These are phyloP conservation scores for Pachycephus smyrnensis DNA, from an alignment of 2,888 invertebrate genomes.

Conservation along the genomic window DNA sequence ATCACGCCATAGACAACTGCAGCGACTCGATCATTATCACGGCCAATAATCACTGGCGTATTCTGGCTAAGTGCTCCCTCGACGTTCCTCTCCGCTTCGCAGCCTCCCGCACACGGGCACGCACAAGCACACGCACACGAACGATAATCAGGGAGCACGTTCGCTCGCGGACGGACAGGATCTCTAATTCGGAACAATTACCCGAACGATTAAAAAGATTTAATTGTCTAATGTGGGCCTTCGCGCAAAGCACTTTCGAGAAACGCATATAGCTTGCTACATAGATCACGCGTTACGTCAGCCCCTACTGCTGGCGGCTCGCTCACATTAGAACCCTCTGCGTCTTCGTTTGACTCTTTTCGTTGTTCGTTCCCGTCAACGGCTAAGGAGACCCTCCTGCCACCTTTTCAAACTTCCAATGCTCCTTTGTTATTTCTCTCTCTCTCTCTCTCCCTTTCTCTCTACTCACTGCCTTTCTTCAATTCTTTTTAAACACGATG, in stretches of 20 bases:
- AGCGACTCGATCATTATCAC: constrained; percentile 65
- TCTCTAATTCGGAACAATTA: constrained; percentile 62
- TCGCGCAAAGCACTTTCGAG: constrained; percentile 19
- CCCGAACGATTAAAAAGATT: constrained; percentile 61
- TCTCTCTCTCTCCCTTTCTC: too few species aligned
- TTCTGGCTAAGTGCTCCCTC: constrained; percentile 61
- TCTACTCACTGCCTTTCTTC: too few species aligned
- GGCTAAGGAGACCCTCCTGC: too few species aligned
- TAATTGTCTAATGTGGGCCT: constrained; percentile 51
- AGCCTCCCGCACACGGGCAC: background rate
- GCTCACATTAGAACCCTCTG: background rate
- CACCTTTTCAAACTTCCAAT: too few species aligned
- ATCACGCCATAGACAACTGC: constrained; percentile 64
- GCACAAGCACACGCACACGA: constrained; percentile 8
- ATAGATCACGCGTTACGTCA: background rate
- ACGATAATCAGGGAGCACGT: constrained; percentile 37
- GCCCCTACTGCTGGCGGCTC: background rate
- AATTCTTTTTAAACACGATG: too few species aligned
- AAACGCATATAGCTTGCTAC: constrained; percentile 5
- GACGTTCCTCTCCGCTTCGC: constrained; percentile 13
- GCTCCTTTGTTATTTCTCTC: too few species aligned
- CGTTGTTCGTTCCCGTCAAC: background rate
- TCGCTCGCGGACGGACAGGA: constrained; percentile 40
- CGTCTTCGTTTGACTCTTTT: background rate
- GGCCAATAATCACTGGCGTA: constrained; percentile 64